Evolutionary conservation across 1,140 invertebrate genomes (phyloP).

Genomic region (Goniozus legneri): DNA sequence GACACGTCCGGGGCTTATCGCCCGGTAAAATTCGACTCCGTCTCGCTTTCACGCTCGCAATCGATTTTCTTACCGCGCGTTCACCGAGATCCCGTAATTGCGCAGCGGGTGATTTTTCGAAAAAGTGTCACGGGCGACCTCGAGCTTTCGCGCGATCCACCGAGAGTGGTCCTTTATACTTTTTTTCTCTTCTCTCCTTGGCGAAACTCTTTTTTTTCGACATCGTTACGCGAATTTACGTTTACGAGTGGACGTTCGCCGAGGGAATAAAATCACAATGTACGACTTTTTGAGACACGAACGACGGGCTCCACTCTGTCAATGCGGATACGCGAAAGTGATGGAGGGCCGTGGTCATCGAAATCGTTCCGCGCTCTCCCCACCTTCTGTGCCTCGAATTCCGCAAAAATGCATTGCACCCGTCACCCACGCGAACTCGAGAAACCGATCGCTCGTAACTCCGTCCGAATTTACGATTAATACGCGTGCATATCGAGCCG

Average conservation of each 20-base stretch:
- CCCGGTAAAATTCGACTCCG: too few relatives aligned
- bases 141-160: too few relatives aligned
- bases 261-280: background rate
- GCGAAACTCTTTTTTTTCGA: too few relatives aligned
- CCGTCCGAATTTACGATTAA: slow-evolving; percentile 21
- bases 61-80: too few relatives aligned
- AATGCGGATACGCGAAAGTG: slow-evolving; percentile 19
- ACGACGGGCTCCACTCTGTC: slow-evolving; percentile 4
- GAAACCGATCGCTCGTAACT: slow-evolving; percentile 11
- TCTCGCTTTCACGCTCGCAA: too few relatives aligned
- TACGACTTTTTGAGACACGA: background rate
- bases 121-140: too few relatives aligned
- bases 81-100: too few relatives aligned
- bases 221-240: background rate
- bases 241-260: background rate
- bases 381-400: background rate
- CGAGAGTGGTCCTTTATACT: too few relatives aligned
- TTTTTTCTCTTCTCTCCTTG: too few relatives aligned
- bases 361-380: slow-evolving; percentile 14
- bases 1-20: too few relatives aligned
- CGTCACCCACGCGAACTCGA: background rate
- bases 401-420: background rate
- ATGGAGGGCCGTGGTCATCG: slow-evolving; percentile 17
- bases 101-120: too few relatives aligned
- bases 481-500: slow-evolving; percentile 10